Evolutionary conservation across 2,113 vertebrate species (phyloP).

Genomic region (Polypterus bichir): DNA sequence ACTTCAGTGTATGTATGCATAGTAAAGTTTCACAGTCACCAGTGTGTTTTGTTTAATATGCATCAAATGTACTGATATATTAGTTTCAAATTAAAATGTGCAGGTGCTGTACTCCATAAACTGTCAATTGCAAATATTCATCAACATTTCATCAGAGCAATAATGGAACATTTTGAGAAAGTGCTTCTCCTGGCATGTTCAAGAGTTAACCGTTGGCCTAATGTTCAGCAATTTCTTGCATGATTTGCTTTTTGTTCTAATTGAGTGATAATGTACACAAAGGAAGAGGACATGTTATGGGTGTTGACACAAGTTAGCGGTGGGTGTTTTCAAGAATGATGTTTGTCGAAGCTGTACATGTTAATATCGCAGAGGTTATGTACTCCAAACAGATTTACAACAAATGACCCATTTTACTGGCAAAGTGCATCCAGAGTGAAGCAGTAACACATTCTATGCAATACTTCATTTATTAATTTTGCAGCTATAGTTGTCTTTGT

Average conservation of each 20-base stretch:
- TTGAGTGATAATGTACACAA: background rate
- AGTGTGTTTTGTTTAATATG: conserved; percentile 5
- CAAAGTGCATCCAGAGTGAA: no score
- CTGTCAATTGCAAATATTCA: background rate
- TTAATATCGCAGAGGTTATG: no score
- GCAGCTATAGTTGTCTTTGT: no score
- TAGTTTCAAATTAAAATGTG: conserved; percentile 11
- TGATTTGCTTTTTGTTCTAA: conserved; percentile 8
- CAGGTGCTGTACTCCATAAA: conserved; percentile 4
- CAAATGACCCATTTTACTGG: no score
- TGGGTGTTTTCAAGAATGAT: background rate
- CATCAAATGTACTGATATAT: conserved; percentile 6
- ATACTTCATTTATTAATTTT: no score
- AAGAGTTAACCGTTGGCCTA: background rate
- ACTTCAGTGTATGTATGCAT: no score
- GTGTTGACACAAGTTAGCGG: background rate
- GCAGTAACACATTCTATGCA: no score
- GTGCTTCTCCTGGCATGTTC: conserved; percentile 6
- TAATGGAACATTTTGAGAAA: conserved; percentile 11
- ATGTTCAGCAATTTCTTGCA: conserved; percentile 1
- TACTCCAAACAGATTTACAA: no score
- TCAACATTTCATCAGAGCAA: conserved; percentile 6
- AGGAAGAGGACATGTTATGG: background rate
- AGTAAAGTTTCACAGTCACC: no score
- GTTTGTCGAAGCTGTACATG: no score